Percentiles rank a stretch among this genome's conserved stretches.
phyloP scores from a whole-genome alignment of 2,888 invertebrate genomes.

The Phymatocera aterrima region DNA sequence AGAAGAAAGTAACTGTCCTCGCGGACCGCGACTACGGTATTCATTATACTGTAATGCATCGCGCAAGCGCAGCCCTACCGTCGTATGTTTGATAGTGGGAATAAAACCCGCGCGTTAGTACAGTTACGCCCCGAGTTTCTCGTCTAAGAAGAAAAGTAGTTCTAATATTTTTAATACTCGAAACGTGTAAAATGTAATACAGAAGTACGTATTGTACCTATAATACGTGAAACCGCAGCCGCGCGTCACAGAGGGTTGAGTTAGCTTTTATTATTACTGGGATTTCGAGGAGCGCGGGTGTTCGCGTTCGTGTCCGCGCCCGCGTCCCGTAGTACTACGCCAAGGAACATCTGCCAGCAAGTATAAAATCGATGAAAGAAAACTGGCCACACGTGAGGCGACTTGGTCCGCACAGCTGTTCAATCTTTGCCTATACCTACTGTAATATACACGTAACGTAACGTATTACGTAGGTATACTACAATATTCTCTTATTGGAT shows the following conservation, averaged over 20 bases:
- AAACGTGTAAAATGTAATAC: not conserved
- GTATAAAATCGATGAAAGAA: conserved; percentile 32
- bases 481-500: too few relatives aligned
- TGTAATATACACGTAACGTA: too few relatives aligned
- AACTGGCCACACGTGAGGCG: conserved; percentile 16
- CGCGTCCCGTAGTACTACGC: not conserved
- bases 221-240: not conserved
- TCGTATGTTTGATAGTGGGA: not conserved
- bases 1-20: too few relatives aligned
- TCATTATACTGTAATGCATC: too few relatives aligned
- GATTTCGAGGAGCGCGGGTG: too few relatives aligned
- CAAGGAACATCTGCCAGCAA: conserved; percentile 16
- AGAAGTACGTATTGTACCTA: not conserved
- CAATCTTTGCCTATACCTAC: not conserved
- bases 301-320: too few relatives aligned
- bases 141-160: not conserved
- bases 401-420: not conserved
- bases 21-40: too few relatives aligned
- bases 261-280: conserved; percentile 33
- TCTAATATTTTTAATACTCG: not conserved
- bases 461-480: too few relatives aligned
- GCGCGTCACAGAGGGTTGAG: conserved; percentile 6
- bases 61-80: too few relatives aligned
- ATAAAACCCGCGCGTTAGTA: not conserved
- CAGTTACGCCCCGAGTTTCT: too few relatives aligned